Percentiles rank a stretch among this genome's conserved stretches.
phyloP scores from a whole-genome alignment of 2,113 vertebrate species.

The Neodon shergylaensis region DNA sequence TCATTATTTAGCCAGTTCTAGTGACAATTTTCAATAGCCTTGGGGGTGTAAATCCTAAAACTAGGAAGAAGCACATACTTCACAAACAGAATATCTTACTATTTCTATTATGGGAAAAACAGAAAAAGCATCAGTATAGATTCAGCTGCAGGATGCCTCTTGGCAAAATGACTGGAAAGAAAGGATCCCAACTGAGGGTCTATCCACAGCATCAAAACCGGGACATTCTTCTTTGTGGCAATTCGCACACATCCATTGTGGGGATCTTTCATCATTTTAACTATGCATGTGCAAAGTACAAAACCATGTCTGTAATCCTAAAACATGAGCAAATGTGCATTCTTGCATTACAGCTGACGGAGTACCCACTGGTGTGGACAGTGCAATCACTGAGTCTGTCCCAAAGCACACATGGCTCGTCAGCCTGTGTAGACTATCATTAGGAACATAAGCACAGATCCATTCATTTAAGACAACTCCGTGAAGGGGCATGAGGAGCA shows the following conservation, averaged over 20 bases:
- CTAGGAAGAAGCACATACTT: slow-evolving; percentile 15
- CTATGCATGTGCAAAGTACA: not conserved
- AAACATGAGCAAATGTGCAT: slow-evolving; percentile 24
- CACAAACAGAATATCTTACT: not conserved
- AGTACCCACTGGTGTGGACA: not conserved
- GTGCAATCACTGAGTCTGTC: not conserved
- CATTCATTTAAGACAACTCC: not conserved
- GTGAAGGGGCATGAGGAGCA: not conserved
- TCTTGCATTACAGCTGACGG: not conserved
- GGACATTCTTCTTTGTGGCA: not conserved
- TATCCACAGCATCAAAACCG: not conserved
- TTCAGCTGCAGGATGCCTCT: not conserved
- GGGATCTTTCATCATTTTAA: slow-evolving; percentile 3
- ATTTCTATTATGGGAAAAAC: slow-evolving; percentile 24
- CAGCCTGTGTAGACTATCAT: not conserved
- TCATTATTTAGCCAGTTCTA: not conserved
- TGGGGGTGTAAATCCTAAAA: slow-evolving; percentile 1
- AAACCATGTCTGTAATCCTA: not conserved
- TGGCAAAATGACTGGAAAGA: not conserved
- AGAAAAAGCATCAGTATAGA: not conserved
- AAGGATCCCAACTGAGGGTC: not conserved
- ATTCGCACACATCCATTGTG: not conserved
- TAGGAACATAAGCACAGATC: not conserved
- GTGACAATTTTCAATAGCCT: not conserved
- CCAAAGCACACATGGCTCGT: slow-evolving; percentile 14